Percentiles rank a stretch among this genome's conserved stretches.
Evolutionary conservation across 2,797 vertebrate genomes (phyloP).

Genomic region (Oreochromis mossambicus): DNA sequence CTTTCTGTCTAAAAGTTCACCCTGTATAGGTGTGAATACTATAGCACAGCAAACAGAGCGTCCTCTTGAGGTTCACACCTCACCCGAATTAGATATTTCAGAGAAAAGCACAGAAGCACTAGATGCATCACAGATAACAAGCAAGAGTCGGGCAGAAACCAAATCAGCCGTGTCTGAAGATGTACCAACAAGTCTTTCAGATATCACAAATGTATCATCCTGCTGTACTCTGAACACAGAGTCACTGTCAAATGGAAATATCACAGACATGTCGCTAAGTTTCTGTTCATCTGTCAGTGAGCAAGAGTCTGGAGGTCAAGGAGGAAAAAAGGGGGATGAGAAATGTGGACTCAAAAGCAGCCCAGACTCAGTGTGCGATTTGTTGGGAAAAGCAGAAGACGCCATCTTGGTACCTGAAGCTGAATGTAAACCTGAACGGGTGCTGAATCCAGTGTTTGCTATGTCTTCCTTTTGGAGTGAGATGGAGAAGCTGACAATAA

Average conservation of each 20-base stretch:
- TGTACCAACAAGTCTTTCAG: not conserved
- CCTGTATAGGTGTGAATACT: not conserved
- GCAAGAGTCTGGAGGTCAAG: not conserved
- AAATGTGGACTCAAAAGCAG: not conserved
- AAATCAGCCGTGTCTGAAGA: slow-evolving; percentile 6
- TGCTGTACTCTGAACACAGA: slow-evolving; percentile 9
- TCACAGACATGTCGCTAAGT: slow-evolving; percentile 1
- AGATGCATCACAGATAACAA: not conserved
- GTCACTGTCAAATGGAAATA: slow-evolving; percentile 15
- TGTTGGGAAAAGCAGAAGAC: not conserved
- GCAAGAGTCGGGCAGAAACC: not conserved
- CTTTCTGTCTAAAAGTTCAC: not conserved
- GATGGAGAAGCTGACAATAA: slow-evolving; percentile 82
- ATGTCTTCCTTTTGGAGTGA: slow-evolving; percentile 83
- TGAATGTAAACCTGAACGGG: not conserved
- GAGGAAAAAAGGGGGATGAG: not conserved
- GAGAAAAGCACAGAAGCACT: not conserved
- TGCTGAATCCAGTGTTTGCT: slow-evolving; percentile 57
- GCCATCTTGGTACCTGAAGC: not conserved
- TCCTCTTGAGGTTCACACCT: not conserved
- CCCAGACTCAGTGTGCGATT: not conserved
- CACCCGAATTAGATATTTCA: not conserved
- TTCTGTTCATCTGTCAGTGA: slow-evolving; percentile 5
- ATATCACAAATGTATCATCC: not conserved
- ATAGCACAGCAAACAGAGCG: not conserved